phyloP scores from a whole-genome alignment of 2,888 invertebrate genomes.

The Nineta flava region DNA sequence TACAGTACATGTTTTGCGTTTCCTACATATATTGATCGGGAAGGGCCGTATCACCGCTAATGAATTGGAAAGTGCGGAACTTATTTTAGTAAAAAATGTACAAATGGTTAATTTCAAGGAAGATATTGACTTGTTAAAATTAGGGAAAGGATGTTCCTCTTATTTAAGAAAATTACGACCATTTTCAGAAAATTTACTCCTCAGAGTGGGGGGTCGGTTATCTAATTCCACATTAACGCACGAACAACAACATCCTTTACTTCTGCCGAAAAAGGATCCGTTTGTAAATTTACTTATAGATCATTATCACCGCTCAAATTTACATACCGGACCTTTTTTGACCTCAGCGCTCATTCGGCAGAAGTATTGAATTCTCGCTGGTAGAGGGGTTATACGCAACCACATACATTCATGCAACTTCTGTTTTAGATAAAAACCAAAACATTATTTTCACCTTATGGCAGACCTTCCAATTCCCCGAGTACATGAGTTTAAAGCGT shows the following conservation, averaged over 20 bases:
- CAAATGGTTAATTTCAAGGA: too few species aligned
- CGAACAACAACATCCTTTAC: background rate
- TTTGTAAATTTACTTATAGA: background rate
- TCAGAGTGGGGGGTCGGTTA: too few species aligned
- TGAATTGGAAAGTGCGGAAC: too few species aligned
- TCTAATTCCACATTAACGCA: background rate
- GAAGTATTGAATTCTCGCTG: background rate
- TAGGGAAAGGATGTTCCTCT: too few species aligned
- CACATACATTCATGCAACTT: background rate
- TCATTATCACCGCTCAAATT: background rate
- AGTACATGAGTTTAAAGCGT: background rate
- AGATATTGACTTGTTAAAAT: too few species aligned
- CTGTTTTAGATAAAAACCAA: background rate
- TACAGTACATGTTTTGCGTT: too few species aligned
- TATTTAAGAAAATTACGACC: too few species aligned
- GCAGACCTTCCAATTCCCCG: background rate
- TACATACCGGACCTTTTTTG: background rate
- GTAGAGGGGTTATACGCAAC: background rate
- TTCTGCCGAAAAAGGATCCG: background rate
- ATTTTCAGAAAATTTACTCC: too few species aligned
- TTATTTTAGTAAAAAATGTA: too few species aligned
- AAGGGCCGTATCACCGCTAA: too few species aligned
- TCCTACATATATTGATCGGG: too few species aligned
- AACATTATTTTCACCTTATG: background rate
- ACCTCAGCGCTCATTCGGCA: background rate